Conservation (phyloP, 2,888 invertebrate genomes). For the Drosophila paracracens region DNA sequence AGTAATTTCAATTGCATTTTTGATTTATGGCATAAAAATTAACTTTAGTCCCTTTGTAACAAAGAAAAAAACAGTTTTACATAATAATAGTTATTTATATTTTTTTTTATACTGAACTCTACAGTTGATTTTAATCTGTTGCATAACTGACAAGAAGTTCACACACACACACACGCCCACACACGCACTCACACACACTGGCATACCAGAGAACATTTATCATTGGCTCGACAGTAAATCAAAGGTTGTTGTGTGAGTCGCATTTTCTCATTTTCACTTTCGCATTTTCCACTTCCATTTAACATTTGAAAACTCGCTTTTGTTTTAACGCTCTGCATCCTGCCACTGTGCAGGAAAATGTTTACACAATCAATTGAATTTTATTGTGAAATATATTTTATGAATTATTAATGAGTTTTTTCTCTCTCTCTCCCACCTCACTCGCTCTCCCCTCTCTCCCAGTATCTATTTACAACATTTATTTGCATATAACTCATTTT, state of each 20-base stretch:
- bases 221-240: constrained; percentile 55
- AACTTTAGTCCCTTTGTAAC: not conserved
- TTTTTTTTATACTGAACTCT: constrained; percentile 8
- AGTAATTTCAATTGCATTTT: constrained; percentile 19
- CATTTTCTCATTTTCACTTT: constrained; percentile 21
- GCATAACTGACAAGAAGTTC: constrained; percentile 11
- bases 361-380: constrained; percentile 79
- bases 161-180: not conserved
- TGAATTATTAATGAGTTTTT: constrained; percentile 73
- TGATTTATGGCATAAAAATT: constrained; percentile 37
- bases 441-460: no score
- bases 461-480: not conserved
- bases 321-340: constrained; percentile 16
- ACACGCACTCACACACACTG: not conserved
- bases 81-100: no score
- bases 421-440: not conserved
- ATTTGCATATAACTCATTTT: constrained; percentile 17
- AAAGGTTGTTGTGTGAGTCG: constrained; percentile 27
- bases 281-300: constrained; percentile 22
- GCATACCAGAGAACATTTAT: constrained; percentile 59
- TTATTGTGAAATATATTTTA: constrained; percentile 72
- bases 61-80: not conserved
- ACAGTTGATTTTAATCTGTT: constrained; percentile 49
- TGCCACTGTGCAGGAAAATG: constrained; percentile 58
- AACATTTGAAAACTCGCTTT: constrained; percentile 27